Conservation (phyloP, 2,797 vertebrate genomes). For the Myotis pilosus region DNA sequence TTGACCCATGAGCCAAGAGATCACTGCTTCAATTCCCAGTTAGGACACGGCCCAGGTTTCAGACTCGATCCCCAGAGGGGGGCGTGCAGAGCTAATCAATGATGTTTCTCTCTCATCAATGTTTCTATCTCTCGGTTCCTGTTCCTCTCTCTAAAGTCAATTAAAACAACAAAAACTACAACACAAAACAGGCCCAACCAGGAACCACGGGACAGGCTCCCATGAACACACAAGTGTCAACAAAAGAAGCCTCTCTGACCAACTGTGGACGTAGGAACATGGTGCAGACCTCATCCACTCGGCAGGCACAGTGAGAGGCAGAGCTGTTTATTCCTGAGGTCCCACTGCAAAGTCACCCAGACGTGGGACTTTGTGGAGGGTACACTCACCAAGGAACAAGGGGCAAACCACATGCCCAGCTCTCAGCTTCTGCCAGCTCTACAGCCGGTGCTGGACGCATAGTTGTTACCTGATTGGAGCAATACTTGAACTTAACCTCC, state of each 20-base stretch:
- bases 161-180: not conserved
- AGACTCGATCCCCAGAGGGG: too few species aligned
- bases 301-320: not conserved
- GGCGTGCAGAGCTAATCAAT: too few species aligned
- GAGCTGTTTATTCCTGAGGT: not conserved
- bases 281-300: not conserved
- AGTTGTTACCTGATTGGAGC: not conserved
- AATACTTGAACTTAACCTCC: not conserved
- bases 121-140: too few species aligned
- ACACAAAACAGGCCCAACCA: not conserved
- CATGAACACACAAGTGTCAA: not conserved
- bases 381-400: not conserved
- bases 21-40: too few species aligned
- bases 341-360: not conserved
- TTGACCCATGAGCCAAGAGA: too few species aligned
- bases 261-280: accelerated
- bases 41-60: too few species aligned
- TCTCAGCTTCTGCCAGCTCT: accelerated
- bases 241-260: not conserved
- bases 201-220: accelerated
- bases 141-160: not conserved
- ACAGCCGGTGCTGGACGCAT: not conserved
- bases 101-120: too few species aligned
- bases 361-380: accelerated
- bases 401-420: too few species aligned